Evolutionary conservation across 2,888 invertebrate genomes (phyloP), one percentile per base, ranked within the genome.

Genomic region (Bombylius discolor): DNA sequence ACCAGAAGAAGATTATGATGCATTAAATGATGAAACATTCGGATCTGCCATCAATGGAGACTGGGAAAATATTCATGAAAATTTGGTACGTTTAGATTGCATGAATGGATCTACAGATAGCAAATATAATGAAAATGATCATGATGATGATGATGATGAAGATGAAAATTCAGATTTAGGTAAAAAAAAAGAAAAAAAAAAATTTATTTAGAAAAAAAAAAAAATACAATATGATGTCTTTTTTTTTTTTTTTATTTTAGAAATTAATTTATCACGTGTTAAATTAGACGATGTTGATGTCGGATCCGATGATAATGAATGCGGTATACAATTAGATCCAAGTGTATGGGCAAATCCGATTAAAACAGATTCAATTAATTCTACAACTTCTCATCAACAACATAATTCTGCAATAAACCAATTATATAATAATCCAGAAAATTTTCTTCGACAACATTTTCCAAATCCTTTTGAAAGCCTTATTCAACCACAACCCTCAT

Each of bases 21-120:
- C 91, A 1, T 80, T 92, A 61, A 94, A 94, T 65, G 89, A 93
- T 74, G 93, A 93, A 74, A 94, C 94, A 0, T 94, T 94, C 72
- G 93, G 93, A 34, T 83, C 83, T 53, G 85, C 83, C 62, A 84
- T 83, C 67, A 77, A 82, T 58, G 82, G 81, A 14, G 86, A 86
- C 67, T 86, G 86, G 86, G 86, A 86, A 66, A 78, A 82, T 63
- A 82, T 81, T 61, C 86, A 86, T 70, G 84, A 85, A 67, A 81
- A 83, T 66, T 76, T 83, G 63, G 82, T 84, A 7, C 79, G 79
- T 64, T 74, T 80, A 56, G 77, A 79, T n/a, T 80, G 80, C 63
- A 77, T 73, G 54, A 73, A 58, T 58, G 57, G 58, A 23, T 31
- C 55, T 32, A 55, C 52, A 47, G 51, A 56, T 47, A 45, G 51